phyloP scores from a whole-genome alignment of 1,140 invertebrate species.

The Drosophila carrolli region DNA sequence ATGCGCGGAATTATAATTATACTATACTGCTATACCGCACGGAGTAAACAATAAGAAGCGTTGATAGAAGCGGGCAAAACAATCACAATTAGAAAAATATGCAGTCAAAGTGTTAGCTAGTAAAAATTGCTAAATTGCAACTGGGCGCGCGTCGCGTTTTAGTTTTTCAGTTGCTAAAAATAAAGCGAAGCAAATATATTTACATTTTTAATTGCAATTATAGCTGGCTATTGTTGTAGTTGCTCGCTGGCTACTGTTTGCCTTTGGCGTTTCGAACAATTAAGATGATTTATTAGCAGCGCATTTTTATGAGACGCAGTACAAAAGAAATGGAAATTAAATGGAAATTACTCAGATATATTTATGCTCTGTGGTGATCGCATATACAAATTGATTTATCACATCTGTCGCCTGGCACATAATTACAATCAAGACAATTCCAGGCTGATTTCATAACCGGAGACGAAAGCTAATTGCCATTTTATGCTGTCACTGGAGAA shows the following conservation, averaged over 20 bases:
- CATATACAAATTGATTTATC: slow-evolving; percentile 66
- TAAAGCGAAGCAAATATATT: slow-evolving; percentile 77
- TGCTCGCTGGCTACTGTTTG: slow-evolving; percentile 65
- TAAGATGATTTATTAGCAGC: slow-evolving; percentile 77
- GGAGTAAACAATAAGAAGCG: slow-evolving; percentile 54
- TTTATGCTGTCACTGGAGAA: slow-evolving; percentile 70
- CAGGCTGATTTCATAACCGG: slow-evolving; percentile 59
- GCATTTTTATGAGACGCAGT: slow-evolving; percentile 72
- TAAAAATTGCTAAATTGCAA: slow-evolving; percentile 71
- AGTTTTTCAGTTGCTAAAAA: slow-evolving; percentile 67
- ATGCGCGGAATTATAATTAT: slow-evolving; percentile 77
- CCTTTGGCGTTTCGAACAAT: slow-evolving; percentile 75
- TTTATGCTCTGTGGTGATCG: slow-evolving; percentile 60
- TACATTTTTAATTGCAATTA: slow-evolving; percentile 82
- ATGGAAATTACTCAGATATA: slow-evolving; percentile 48
- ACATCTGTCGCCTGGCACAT: slow-evolving; percentile 35
- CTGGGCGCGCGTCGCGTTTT: slow-evolving; percentile 72
- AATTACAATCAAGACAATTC: slow-evolving; percentile 36
- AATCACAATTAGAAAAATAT: slow-evolving; percentile 68
- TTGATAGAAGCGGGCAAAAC: slow-evolving; percentile 37
- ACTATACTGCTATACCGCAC: slow-evolving; percentile 22
- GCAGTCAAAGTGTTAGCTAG: slow-evolving; percentile 64
- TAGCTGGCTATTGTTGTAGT: slow-evolving; percentile 68
- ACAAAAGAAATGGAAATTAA: slow-evolving; percentile 50
- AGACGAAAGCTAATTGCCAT: slow-evolving; percentile 67